Percentiles rank a stretch among this genome's conserved stretches.
Evolutionary conservation across 2,797 vertebrate species (phyloP).

Genomic region (Nyctalus aviator): DNA sequence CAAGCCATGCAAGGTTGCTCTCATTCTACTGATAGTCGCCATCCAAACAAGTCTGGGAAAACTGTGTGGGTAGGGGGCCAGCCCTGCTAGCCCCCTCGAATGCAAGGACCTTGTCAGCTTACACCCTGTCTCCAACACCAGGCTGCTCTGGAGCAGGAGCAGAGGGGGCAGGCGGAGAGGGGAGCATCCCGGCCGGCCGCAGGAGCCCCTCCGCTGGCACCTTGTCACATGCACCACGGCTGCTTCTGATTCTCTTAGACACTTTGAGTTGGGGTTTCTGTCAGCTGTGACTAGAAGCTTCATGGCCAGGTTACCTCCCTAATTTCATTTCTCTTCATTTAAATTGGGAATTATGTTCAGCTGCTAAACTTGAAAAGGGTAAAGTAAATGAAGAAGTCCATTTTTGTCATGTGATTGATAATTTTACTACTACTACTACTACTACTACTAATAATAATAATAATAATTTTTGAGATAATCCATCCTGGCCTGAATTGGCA

Average conservation of each 20-base stretch:
- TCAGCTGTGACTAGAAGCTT: not conserved
- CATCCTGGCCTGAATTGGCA: not conserved
- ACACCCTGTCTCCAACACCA: no score
- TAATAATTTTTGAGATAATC: conserved; percentile 1
- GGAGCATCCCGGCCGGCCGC: not conserved
- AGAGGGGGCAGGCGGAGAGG: not conserved
- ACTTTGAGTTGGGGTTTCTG: not conserved
- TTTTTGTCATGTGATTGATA: not conserved
- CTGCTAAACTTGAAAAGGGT: conserved; percentile 46
- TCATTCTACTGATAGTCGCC: no score
- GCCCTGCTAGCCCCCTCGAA: no score
- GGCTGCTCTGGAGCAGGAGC: not conserved
- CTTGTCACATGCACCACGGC: not conserved
- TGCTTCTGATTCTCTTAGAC: not conserved
- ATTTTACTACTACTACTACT: not conserved
- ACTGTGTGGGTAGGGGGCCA: no score
- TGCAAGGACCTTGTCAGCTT: no score
- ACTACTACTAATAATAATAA: no score
- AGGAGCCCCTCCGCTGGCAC: not conserved
- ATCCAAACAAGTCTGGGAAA: no score
- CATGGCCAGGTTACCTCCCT: not conserved
- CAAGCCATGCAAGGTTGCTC: no score
- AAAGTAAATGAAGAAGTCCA: not conserved
- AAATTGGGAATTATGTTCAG: conserved; percentile 17
- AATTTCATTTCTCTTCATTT: conserved; percentile 11